Conservation (phyloP, 2,797 vertebrate genomes). For the Typhlichthys subterraneus region DNA sequence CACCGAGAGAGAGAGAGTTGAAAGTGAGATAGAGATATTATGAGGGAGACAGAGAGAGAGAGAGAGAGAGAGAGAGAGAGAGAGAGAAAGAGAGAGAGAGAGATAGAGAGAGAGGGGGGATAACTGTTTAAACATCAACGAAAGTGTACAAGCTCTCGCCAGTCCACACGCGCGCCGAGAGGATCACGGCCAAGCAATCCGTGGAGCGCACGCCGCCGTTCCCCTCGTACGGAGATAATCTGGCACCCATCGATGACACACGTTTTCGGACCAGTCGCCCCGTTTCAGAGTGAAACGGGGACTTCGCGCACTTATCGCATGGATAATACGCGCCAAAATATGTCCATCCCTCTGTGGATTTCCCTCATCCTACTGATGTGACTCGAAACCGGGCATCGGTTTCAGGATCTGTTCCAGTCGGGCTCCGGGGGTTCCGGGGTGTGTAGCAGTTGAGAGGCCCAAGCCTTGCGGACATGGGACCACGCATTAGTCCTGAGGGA, state of each 20-base stretch:
- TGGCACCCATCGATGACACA: constrained; percentile 44
- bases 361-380: constrained; percentile 59
- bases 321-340: constrained; percentile 60
- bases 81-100: not conserved
- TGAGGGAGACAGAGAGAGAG: constrained; percentile 42
- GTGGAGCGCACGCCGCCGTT: constrained; percentile 37
- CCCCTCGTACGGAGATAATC: constrained; percentile 49
- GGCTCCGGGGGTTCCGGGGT: constrained; percentile 40
- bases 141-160: constrained; percentile 58
- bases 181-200: not conserved
- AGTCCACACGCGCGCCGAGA: constrained; percentile 46
- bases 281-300: constrained; percentile 49
- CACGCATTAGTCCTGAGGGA: constrained; percentile 64
- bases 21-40: constrained; percentile 30
- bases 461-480: constrained; percentile 74
- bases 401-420: constrained; percentile 48
- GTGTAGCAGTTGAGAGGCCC: constrained; percentile 51
- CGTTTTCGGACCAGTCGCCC: constrained; percentile 32
- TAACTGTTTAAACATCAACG: constrained; percentile 71
- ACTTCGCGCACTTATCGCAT: constrained; percentile 35
- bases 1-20: constrained; percentile 10
- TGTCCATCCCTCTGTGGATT: constrained; percentile 65
- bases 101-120: not conserved
- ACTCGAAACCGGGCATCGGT: constrained; percentile 63
- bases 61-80: constrained; percentile 43